phyloP scores from a whole-genome alignment of 1,140 invertebrate species.

The Metopolophium dirhodum region DNA sequence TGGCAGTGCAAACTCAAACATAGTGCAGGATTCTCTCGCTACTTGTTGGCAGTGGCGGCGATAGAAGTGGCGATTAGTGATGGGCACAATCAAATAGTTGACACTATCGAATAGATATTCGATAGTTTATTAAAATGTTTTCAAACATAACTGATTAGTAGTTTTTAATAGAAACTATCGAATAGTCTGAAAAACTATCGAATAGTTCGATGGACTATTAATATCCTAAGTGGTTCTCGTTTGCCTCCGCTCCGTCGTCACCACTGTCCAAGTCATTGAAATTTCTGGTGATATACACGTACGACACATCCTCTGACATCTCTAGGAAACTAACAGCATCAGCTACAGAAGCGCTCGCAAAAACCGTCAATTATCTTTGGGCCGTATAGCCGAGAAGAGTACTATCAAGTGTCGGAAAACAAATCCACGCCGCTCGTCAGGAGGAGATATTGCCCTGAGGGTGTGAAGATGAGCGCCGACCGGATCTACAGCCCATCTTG shows the following conservation, averaged over 20 bases:
- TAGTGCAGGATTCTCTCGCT: background rate
- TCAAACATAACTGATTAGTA: no score
- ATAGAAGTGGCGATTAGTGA: no score
- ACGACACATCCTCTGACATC: background rate
- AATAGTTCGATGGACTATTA: no score
- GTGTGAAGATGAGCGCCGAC: constrained; percentile 8
- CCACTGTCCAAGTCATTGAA: background rate
- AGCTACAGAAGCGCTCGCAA: background rate
- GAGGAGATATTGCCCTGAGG: background rate
- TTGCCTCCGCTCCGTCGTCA: background rate
- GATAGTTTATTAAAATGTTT: no score
- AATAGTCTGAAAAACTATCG: no score
- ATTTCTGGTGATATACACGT: background rate
- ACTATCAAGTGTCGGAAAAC: no score
- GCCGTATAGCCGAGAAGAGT: no score
- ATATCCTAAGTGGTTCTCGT: no score
- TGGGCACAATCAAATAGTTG: no score
- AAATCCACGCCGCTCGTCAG: background rate
- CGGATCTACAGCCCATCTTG: background rate
- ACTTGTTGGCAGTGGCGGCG: background rate
- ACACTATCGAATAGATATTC: no score
- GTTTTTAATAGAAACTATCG: no score
- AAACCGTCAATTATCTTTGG: background rate
- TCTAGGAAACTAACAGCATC: background rate
- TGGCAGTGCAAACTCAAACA: background rate